A percentile compares a stretch with the other conserved stretches of the same genome.
These are phyloP conservation scores for Labroides dimidiatus DNA, from an alignment of 2,797 vertebrate genomes.

Conservation along the genomic window DNA sequence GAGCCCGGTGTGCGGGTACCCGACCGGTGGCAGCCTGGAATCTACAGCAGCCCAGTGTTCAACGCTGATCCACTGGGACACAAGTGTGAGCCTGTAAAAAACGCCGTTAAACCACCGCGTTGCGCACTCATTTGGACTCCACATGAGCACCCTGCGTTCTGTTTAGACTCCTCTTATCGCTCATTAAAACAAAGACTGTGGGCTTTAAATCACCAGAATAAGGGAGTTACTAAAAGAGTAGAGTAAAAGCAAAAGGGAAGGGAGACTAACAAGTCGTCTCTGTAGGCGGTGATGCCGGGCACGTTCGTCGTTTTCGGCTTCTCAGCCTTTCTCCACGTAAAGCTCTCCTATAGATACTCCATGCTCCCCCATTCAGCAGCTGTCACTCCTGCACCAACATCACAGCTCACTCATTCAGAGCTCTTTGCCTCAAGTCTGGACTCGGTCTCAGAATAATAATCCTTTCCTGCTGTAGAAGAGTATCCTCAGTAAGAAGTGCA, in stretches of 20 bases:
- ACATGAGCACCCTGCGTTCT: constrained; percentile 46
- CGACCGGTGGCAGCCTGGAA: constrained; percentile 28
- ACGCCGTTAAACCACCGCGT: constrained; percentile 54
- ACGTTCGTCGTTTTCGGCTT: constrained; percentile 23
- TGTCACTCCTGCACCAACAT: constrained; percentile 41
- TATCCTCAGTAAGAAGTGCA: constrained; percentile 11
- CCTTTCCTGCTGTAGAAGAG: constrained; percentile 5
- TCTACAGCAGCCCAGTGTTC: constrained; percentile 50
- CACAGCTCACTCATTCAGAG: constrained; percentile 34
- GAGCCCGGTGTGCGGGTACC: constrained; percentile 3
- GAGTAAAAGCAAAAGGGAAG: background rate
- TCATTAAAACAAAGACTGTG: constrained; percentile 7
- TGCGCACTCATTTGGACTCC: constrained; percentile 61
- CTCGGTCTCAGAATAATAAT: constrained; percentile 4
- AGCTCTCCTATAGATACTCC: constrained; percentile 35
- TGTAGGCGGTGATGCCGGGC: constrained; percentile 11
- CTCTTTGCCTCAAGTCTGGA: constrained; percentile 14
- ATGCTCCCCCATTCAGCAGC: constrained; percentile 45
- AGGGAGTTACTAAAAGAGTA: constrained; percentile 3
- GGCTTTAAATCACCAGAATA: background rate
- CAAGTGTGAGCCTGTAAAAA: constrained; percentile 22
- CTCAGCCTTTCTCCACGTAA: constrained; percentile 27
- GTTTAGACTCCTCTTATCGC: constrained; percentile 35
- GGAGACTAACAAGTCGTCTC: constrained; percentile 7
- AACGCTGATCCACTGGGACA: constrained; percentile 43